Conservation (phyloP, 64 coral and sea anemone species). For the Montipora capricornis region DNA sequence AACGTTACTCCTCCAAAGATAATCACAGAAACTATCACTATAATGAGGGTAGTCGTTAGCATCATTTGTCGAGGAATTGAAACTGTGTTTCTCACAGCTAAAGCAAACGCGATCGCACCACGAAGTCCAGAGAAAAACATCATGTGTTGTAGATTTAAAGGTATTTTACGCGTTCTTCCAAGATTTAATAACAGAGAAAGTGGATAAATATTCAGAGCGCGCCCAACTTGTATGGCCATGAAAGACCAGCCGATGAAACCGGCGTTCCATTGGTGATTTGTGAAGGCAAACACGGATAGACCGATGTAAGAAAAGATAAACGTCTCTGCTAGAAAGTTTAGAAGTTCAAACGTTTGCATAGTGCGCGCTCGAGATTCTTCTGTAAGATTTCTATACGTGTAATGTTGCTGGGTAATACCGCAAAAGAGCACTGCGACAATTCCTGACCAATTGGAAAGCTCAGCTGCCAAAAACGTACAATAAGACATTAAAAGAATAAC, state of each 20-base stretch:
- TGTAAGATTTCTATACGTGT: conserved; percentile 97
- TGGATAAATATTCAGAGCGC: conserved; percentile 87
- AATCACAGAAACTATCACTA: conserved; percentile 96
- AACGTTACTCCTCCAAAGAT: conserved; percentile 86
- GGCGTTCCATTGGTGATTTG: conserved; percentile 92
- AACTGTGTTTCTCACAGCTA: conserved; percentile 95
- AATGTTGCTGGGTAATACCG: conserved; percentile 96
- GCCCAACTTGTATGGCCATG: conserved; percentile 86
- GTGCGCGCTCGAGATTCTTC: conserved; percentile 92
- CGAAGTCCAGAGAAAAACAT: conserved; percentile 95
- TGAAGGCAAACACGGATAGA: conserved; percentile 92
- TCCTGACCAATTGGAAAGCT: conserved; percentile 95
- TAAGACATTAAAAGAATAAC: conserved; percentile 97
- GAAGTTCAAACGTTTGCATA: conserved; percentile 88
- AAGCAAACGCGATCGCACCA: conserved; percentile 96
- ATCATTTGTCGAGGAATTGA: conserved; percentile 99
- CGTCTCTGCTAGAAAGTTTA: conserved; percentile 96
- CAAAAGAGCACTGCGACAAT: conserved; percentile 97
- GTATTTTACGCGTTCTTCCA: conserved; percentile 90
- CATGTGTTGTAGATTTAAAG: conserved; percentile 93
- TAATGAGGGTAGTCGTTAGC: conserved; percentile 91
- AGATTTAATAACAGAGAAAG: conserved; percentile 86
- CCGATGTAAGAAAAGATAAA: conserved; percentile 99
- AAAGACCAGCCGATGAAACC: conserved; percentile 93
- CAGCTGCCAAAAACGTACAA: conserved; percentile 91